Percentiles rank a stretch among this genome's conserved stretches.
Evolutionary conservation across 2,888 invertebrate species (phyloP).

Genomic region (Standfussiana lucernea): DNA sequence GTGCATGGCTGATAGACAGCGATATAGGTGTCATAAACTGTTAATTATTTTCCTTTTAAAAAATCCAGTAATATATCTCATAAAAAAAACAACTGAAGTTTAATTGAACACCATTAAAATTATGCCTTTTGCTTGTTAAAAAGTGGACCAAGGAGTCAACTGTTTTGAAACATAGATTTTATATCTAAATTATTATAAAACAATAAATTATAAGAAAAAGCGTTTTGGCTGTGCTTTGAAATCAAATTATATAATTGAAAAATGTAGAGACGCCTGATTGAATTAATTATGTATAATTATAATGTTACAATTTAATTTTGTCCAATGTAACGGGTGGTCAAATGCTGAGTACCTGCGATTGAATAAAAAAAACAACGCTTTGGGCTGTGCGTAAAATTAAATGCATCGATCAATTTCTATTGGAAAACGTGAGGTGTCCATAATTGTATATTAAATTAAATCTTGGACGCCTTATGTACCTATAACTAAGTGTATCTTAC

Average conservation of each 20-base stretch:
- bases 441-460: slow-evolving; percentile 55
- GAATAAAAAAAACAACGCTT: slow-evolving; percentile 58
- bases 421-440: slow-evolving; percentile 53
- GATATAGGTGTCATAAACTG: slow-evolving; percentile 2
- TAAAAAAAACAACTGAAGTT: slow-evolving; percentile 56
- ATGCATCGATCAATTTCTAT: slow-evolving; percentile 58
- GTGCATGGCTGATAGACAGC: slow-evolving; percentile 8
- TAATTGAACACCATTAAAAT: slow-evolving; percentile 74
- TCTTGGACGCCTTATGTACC: slow-evolving; percentile 65
- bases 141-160: slow-evolving; percentile 89
- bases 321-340: slow-evolving; percentile 67
- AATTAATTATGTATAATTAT: slow-evolving; percentile 41
- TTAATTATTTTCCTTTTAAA: slow-evolving; percentile 19
- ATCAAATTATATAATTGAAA: slow-evolving; percentile 70
- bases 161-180: slow-evolving; percentile 85
- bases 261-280: slow-evolving; percentile 62
- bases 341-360: slow-evolving; percentile 56
- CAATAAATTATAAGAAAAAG: slow-evolving; percentile 79
- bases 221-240: slow-evolving; percentile 88
- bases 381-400: slow-evolving; percentile 59
- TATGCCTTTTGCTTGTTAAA: slow-evolving; percentile 88
- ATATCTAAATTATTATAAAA: slow-evolving; percentile 78
- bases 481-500: slow-evolving; percentile 45
- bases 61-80: slow-evolving; percentile 11
- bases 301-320: slow-evolving; percentile 23